Base-by-base conservation (phyloP, 2,888 invertebrate genomes). In the Dicyrtomina minuta region DNA sequence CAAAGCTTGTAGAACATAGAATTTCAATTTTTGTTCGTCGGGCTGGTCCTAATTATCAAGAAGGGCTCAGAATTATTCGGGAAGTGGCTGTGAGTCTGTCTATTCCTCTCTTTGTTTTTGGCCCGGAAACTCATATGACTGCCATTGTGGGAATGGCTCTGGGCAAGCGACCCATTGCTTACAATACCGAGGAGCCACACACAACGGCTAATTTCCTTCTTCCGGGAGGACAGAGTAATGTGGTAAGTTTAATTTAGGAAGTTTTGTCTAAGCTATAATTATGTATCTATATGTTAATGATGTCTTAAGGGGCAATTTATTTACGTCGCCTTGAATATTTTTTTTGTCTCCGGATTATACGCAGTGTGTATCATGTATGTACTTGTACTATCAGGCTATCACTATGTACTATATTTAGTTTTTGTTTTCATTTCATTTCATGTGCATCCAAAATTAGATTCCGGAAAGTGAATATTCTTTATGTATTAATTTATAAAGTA, bases 61-160 rank as follows among this genome's bases (percentile, higher is more conserved):
- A 96, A 83, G 96, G 99, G 27, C 85, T 99, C 27, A 88, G 88
- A 78, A 89, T 92, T 79, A 96, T 97, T 90, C 88, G 96, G 27
- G 96, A 96, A 82, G 89, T 95, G 59, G 90, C 90, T 22, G 81
- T 82, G 79, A 85, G 87, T 2, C 86, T 95, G 71, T 93, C 93
- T 56, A 92, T 99, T 79, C 96, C 97, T 0, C 87, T 98, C 78
- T 84, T 86, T 79, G 98, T 99, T 60, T 99, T 97, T 81, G 99
- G 99, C 0, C 98, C 99, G 0, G 99, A 99, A 83, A 95, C 95
- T 6, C 97, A 97, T 84, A 99, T 99, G 99, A 99, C 99, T 0
- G 89, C 96, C n/a, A 97, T 99, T 79, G 97, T 97, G 74, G 95
- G 96, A 1, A 95, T 98, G 88, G 99, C 99, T 1, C 84, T 99